Evolutionary conservation across 2,888 invertebrate species (phyloP).

Genomic region (Diploptera punctata): DNA sequence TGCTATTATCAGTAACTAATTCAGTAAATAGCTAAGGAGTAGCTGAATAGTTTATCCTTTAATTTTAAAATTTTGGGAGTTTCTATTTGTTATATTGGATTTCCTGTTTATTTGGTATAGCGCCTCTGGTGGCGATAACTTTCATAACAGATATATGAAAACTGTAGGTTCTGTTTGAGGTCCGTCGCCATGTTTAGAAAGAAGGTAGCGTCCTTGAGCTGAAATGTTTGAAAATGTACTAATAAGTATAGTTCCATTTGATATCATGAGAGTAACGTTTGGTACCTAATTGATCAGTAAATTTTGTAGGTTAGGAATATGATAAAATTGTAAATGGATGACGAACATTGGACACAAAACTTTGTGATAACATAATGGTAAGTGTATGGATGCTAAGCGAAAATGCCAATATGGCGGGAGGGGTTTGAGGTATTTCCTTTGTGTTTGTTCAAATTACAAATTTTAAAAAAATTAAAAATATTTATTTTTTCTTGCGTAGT

Average conservation of each 20-base stretch:
- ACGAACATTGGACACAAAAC: conserved; percentile 62
- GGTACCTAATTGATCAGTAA: conserved; percentile 59
- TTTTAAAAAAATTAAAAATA: neutral
- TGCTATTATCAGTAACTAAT: too few species aligned
- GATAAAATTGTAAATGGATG: conserved; percentile 63
- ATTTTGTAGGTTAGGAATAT: conserved; percentile 55
- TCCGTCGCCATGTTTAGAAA: conserved; percentile 62
- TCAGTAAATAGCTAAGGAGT: too few species aligned
- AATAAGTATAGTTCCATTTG: conserved; percentile 59
- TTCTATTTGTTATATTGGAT: neutral
- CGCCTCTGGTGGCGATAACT: conserved; percentile 13
- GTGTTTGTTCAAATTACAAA: conserved; percentile 16
- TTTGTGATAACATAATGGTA: conserved; percentile 73
- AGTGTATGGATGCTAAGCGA: conserved; percentile 57
- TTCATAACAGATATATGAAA: neutral
- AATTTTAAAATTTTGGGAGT: too few species aligned
- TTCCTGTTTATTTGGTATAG: neutral
- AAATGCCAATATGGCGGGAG: conserved; percentile 58
- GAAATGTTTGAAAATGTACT: conserved; percentile 57
- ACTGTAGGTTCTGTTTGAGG: conserved; percentile 19
- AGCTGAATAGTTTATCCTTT: too few species aligned
- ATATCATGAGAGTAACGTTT: conserved; percentile 59
- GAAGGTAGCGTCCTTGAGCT: conserved; percentile 56
- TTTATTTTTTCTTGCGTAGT: neutral
- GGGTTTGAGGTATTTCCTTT: conserved; percentile 33